phyloP scores from a whole-genome alignment of 92 coral and sea anemone genomes.

The Desmophyllum pertusum region DNA sequence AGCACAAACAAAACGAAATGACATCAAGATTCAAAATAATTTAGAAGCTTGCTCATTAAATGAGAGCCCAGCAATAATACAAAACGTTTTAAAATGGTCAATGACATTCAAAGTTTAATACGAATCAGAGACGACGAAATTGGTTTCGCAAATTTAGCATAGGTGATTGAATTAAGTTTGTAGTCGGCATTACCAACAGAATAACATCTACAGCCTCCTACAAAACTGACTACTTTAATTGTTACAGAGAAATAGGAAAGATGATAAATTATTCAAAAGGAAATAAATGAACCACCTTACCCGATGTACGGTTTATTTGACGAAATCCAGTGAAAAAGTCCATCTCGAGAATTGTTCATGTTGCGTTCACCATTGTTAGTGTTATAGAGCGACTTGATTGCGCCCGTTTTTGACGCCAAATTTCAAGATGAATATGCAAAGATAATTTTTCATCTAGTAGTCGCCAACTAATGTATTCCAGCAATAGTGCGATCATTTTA shows the following conservation, averaged over 20 bases:
- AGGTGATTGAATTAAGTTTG: not conserved
- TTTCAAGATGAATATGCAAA: constrained; percentile 4
- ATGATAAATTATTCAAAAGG: not conserved
- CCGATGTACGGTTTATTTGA: constrained; percentile 32
- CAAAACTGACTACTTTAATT: not conserved
- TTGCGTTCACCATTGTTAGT: constrained; percentile 1
- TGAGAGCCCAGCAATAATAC: not conserved
- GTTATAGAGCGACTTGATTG: not conserved
- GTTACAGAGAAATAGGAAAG: not conserved
- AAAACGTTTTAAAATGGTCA: not conserved
- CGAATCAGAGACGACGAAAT: not conserved
- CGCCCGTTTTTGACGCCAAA: constrained; percentile 8
- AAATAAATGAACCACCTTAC: not conserved
- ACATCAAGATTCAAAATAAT: not conserved
- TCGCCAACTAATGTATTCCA: constrained; percentile 35
- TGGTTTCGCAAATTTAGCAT: not conserved
- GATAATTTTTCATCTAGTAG: not conserved
- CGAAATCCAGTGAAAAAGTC: constrained; percentile 30
- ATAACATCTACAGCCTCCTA: not conserved
- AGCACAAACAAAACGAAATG: not conserved
- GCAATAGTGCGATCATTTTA: constrained; percentile 15
- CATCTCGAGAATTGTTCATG: constrained; percentile 19
- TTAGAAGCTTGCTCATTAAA: not conserved
- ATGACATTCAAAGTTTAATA: constrained; percentile 1
- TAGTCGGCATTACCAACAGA: not conserved